Evolutionary conservation across 30 jellyfish, hydroid and myxozoan genomes (phyloP).

Genomic region (Phacellophora camtschatica): DNA sequence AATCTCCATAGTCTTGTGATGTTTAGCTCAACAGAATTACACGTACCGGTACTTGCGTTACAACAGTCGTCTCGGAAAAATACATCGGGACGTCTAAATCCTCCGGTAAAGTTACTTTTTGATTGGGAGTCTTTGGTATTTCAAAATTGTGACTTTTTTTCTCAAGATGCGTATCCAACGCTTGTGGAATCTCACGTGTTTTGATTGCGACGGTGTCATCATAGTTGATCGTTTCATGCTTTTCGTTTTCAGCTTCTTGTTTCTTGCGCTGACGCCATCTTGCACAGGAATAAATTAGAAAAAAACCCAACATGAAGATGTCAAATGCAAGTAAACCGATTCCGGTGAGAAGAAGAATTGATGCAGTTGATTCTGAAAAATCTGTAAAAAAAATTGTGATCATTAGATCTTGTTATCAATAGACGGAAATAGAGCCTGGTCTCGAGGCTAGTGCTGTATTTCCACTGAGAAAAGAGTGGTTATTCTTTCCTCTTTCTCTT

Average conservation of each 20-base stretch:
- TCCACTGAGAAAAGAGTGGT: no score
- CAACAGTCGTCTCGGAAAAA: background rate
- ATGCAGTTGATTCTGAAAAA: conserved; percentile 9
- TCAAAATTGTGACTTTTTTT: background rate
- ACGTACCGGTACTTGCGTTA: no score
- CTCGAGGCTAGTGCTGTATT: no score
- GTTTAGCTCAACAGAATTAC: no score
- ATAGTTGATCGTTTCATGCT: conserved; percentile 5
- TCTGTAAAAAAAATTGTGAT: background rate
- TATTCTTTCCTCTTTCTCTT: no score
- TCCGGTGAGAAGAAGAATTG: conserved; percentile 1
- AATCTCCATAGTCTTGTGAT: no score
- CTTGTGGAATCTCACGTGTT: conserved; percentile 19
- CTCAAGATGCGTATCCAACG: background rate
- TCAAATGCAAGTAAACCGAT: conserved; percentile 4
- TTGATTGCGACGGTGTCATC: conserved; percentile 27
- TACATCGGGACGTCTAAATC: conserved; percentile 30
- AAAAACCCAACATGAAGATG: background rate
- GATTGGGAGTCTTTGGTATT: background rate
- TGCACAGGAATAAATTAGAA: background rate
- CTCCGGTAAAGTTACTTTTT: background rate
- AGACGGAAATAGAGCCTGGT: no score
- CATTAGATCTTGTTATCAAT: background rate
- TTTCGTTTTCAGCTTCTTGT: background rate
- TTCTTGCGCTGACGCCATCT: background rate